These are phyloP conservation scores for Calameuta pallipes DNA, from an alignment of 2,888 invertebrate genomes.

Conservation along the genomic window DNA sequence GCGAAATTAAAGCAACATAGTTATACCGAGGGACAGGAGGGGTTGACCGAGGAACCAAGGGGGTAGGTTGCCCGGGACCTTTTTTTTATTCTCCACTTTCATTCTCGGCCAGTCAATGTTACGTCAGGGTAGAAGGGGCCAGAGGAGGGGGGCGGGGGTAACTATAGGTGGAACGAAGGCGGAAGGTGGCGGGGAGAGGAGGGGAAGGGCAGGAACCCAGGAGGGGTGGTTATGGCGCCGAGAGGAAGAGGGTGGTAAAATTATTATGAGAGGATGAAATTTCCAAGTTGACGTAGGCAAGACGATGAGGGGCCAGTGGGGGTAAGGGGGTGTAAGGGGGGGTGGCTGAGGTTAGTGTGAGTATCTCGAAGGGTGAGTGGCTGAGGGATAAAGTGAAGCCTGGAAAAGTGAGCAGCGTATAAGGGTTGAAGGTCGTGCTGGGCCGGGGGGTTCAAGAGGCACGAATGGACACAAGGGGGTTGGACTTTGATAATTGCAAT, in stretches of 20 bases:
- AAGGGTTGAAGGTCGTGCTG: too few relatives aligned
- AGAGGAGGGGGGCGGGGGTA: not conserved
- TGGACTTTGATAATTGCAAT: constrained; percentile 62
- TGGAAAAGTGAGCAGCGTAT: constrained; percentile 9
- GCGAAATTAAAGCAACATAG: not conserved
- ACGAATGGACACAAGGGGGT: constrained; percentile 14
- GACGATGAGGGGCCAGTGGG: constrained; percentile 26
- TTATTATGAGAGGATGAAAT: constrained; percentile 62
- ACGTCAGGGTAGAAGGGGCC: not conserved
- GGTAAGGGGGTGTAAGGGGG: not conserved
- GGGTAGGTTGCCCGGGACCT: not conserved
- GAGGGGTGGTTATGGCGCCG: constrained; percentile 15
- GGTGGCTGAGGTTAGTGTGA: not conserved
- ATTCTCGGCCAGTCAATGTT: too few relatives aligned
- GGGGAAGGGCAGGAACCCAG: not conserved
- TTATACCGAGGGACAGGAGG: not conserved
- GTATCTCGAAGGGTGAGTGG: constrained; percentile 8
- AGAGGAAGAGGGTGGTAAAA: constrained; percentile 38
- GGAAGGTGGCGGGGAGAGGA: too few relatives aligned
- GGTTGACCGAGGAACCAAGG: constrained; percentile 3
- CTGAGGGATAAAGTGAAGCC: constrained; percentile 24
- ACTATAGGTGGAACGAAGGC: too few relatives aligned
- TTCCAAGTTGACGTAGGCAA: constrained; percentile 54
- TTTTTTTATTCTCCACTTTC: too few relatives aligned
- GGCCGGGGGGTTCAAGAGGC: constrained; percentile 5